phyloP scores from a whole-genome alignment of 2,888 invertebrate species.

The Peribatodes rhomboidaria region DNA sequence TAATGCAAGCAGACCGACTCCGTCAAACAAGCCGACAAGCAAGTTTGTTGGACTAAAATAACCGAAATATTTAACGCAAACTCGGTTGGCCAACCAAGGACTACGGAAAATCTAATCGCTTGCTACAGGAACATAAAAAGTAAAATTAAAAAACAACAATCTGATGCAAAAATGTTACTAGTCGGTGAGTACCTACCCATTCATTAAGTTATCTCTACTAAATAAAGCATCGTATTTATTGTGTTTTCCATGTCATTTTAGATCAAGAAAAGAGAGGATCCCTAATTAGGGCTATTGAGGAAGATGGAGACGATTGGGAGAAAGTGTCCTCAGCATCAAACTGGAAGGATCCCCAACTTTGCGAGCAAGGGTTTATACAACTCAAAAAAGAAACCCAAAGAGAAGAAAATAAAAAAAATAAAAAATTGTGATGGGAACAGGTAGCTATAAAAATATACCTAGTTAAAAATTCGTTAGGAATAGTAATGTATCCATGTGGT shows the following conservation, averaged over 20 bases:
- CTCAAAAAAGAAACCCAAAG: too few species aligned
- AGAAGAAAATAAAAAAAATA: not conserved
- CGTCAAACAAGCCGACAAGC: not conserved
- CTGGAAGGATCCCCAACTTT: not conserved
- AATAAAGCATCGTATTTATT: too few species aligned
- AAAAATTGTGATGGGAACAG: not conserved
- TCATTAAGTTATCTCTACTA: too few species aligned
- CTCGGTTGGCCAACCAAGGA: too few species aligned
- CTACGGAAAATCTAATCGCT: not conserved
- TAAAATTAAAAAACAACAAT: constrained; percentile 9
- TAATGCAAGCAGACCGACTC: not conserved
- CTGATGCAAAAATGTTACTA: too few species aligned
- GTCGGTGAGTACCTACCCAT: constrained; percentile 13
- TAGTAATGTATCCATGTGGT: not conserved
- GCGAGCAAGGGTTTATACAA: not conserved
- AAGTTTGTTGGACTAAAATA: not conserved
- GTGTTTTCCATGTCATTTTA: too few species aligned
- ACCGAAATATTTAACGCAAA: not conserved
- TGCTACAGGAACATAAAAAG: constrained; percentile 7
- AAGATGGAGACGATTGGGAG: not conserved
- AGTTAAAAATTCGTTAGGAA: not conserved
- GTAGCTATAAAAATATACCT: not conserved
- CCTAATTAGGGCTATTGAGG: not conserved
- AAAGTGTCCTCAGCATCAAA: not conserved
- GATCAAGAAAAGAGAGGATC: too few species aligned